Base-by-base conservation (phyloP, 2,113 vertebrate genomes). In the Vidua macroura region DNA sequence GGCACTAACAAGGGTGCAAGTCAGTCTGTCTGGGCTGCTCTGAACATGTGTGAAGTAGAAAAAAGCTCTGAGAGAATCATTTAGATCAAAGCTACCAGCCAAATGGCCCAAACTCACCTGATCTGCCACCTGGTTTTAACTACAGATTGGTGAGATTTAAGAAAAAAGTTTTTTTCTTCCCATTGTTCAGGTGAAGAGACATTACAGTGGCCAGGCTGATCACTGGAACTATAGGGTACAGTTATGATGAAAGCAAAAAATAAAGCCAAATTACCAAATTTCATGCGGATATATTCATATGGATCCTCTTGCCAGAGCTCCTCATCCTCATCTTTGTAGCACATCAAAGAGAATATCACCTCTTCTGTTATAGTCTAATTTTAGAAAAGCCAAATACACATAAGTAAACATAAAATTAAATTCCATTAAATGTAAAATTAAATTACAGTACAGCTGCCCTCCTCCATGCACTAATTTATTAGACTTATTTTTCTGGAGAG, bases 301-400 rank as follows among this genome's bases (percentile, higher is more conserved):
- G 99, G 99, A 86, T 99, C 99, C 68, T 99, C 99, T 93, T 99
- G 99, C 99, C 99, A 99, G 18, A 99, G 98, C 87, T 99, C 98
- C 95, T 99, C 99, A 77, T 99, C 99, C 94, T 99, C 99, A 20
- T 99, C 99, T 97, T 99, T 99, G 92, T 99, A 99, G 95, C 99
- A 99, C 99, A 99, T 99, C 37, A 99, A 98, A 77, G 99, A 99
- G 92, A 99, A 99, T 95, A 99, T 98, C 70, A 99, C 99, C 52
- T 99, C 99, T 96, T 99, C 99, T 89, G 98, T 98, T 68, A 99
- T 98, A 51, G 97, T 98, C 99, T 99, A 92, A 78, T 63, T 95
- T 31, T 46, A 70, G 43, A 72, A 60, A 92, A 92, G 80, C 35
- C 58, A 79, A 92, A 88, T 43, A 92, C 12, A 83, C 1, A 0